These are phyloP conservation scores for Naso thynnoides DNA, from an alignment of 2,797 vertebrate species.

Conservation along the genomic window DNA sequence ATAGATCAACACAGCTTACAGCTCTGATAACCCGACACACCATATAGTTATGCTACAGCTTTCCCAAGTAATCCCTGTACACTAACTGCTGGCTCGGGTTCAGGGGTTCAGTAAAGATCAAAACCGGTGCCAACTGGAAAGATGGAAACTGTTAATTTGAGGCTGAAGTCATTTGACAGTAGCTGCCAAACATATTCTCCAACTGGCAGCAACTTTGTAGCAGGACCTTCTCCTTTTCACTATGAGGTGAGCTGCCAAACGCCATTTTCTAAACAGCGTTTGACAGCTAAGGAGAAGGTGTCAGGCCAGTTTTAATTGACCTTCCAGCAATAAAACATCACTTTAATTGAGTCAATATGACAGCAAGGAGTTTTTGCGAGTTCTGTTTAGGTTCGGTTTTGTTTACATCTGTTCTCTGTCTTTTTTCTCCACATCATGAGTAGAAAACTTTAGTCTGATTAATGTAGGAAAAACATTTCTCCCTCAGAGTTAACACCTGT, in stretches of 20 bases:
- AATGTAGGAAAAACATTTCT: background rate
- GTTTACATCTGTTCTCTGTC: conserved; percentile 15
- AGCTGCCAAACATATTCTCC: conserved; percentile 62
- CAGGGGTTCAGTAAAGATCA: conserved; percentile 34
- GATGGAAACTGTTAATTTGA: conserved; percentile 58
- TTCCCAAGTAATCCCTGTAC: background rate
- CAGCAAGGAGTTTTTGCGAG: conserved; percentile 26
- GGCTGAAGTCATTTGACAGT: conserved; percentile 55
- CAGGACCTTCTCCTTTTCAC: conserved; percentile 50
- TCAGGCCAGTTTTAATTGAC: conserved; percentile 55
- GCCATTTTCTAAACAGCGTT: conserved; percentile 53
- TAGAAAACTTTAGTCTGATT: background rate
- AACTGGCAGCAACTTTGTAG: conserved; percentile 50
- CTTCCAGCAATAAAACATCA: conserved; percentile 45
- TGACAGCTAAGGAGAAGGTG: conserved; percentile 24
- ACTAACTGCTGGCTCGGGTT: conserved; percentile 24
- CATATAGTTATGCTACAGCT: conserved; percentile 2
- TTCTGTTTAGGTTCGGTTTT: conserved; percentile 10
- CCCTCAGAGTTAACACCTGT: background rate
- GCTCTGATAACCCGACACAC: conserved; percentile 14
- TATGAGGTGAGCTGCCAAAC: conserved; percentile 50
- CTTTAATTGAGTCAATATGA: conserved; percentile 55
- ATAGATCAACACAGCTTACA: conserved; percentile 13
- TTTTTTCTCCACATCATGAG: background rate
- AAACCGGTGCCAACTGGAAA: conserved; percentile 36